Percentiles rank a stretch among this genome's conserved stretches.
Evolutionary conservation across 2,113 vertebrate genomes (phyloP).

Genomic region (Mustela nigripes): DNA sequence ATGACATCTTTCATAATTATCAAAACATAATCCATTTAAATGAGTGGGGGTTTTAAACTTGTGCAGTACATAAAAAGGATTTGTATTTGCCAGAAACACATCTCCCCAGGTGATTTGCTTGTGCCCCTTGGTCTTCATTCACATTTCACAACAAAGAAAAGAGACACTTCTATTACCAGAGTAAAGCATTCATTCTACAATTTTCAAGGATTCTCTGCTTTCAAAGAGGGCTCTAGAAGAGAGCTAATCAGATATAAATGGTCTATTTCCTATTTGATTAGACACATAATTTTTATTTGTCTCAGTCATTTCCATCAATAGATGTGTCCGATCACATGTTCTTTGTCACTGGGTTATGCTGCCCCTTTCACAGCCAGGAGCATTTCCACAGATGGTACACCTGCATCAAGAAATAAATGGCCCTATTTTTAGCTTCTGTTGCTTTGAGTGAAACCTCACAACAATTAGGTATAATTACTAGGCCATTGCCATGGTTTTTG

Average conservation of each 20-base stretch:
- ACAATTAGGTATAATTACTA: constrained; percentile 85
- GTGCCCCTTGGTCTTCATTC: background rate
- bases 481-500: constrained; percentile 65
- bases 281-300: too few relatives aligned
- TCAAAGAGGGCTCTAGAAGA: background rate
- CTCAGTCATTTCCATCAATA: background rate
- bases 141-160: background rate
- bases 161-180: background rate
- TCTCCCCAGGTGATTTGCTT: background rate
- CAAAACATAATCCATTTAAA: background rate
- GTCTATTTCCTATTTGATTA: background rate
- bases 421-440: constrained; percentile 85
- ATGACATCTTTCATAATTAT: background rate
- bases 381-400: constrained; percentile 76
- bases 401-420: constrained; percentile 80
- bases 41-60: background rate
- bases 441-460: constrained; percentile 78
- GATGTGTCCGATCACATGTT: background rate
- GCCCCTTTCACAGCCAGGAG: constrained; percentile 61
- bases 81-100: background rate
- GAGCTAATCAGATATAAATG: background rate
- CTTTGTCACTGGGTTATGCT: constrained; percentile 56
- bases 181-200: background rate
- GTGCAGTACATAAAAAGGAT: background rate
- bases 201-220: background rate